Conservation (phyloP, 2,888 invertebrate species). For the Apomyelois bistriatella region DNA sequence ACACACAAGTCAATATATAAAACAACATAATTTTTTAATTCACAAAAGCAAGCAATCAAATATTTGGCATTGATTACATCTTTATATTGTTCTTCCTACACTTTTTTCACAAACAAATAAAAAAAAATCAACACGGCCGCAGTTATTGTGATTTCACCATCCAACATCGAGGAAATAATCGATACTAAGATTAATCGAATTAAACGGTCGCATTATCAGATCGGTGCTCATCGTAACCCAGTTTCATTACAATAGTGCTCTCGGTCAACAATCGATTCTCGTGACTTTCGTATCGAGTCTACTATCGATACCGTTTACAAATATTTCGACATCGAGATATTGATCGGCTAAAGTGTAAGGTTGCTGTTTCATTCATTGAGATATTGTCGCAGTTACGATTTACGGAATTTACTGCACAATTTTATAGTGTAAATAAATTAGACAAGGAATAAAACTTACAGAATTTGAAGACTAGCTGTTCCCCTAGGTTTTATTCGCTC, state of each 20-base stretch:
- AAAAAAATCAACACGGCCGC: neutral
- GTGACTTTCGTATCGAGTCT: slow-evolving; percentile 49
- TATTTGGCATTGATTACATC: neutral
- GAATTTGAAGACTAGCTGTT: no score
- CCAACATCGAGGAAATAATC: slow-evolving; percentile 8
- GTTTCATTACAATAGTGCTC: slow-evolving; percentile 45
- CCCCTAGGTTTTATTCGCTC: no score
- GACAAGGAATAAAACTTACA: no score
- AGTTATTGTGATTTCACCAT: slow-evolving; percentile 5
- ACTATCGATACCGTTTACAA: slow-evolving; percentile 67
- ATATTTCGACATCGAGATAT: slow-evolving; percentile 73
- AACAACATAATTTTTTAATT: neutral
- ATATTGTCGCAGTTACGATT: neutral
- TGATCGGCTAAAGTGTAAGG: slow-evolving; percentile 37
- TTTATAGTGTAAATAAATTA: neutral
- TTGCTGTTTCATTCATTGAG: slow-evolving; percentile 10
- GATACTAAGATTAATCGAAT: slow-evolving; percentile 23
- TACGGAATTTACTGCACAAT: neutral
- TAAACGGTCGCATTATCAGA: slow-evolving; percentile 26
- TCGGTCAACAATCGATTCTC: slow-evolving; percentile 43
- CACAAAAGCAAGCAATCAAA: neutral
- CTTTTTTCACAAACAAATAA: neutral
- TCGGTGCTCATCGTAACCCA: slow-evolving; percentile 45
- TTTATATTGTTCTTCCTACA: neutral
- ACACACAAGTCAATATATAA: neutral